Conservation (phyloP, 2,797 vertebrate species). For the Passerculus sandwichensis region DNA sequence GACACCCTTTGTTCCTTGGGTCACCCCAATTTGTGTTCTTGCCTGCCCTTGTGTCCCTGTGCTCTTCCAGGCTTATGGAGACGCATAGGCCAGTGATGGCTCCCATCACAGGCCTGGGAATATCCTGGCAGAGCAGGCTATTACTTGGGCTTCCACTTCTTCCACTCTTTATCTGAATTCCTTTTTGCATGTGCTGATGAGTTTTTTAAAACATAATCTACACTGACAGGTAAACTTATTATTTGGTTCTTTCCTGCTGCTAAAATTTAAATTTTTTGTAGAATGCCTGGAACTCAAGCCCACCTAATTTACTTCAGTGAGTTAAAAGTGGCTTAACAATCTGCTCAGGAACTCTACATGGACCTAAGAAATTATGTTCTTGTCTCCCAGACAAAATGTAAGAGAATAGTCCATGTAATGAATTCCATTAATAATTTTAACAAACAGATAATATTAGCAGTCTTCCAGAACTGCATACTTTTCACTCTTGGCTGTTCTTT, state of each 20-base stretch:
- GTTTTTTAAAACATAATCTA: not conserved
- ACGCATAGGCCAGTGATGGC: not conserved
- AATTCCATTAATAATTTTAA: slow-evolving; percentile 37
- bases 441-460: slow-evolving; percentile 8
- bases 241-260: not conserved
- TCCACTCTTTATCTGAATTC: not conserved
- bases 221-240: not conserved
- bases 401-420: not conserved
- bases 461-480: not conserved
- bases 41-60: not conserved
- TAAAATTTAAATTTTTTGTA: not conserved
- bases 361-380: not conserved
- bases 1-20: not conserved
- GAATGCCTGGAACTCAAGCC: not conserved
- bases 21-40: not conserved
- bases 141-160: not conserved
- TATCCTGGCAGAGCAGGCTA: not conserved
- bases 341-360: not conserved
- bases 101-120: not conserved
- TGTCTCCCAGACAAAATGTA: not conserved
- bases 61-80: not conserved
- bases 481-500: slow-evolving; percentile 3
- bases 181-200: not conserved
- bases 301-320: not conserved
- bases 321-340: not conserved